These are phyloP conservation scores for Gymnothorax javanicus DNA, from an alignment of 2,797 vertebrate genomes.

Conservation along the genomic window DNA sequence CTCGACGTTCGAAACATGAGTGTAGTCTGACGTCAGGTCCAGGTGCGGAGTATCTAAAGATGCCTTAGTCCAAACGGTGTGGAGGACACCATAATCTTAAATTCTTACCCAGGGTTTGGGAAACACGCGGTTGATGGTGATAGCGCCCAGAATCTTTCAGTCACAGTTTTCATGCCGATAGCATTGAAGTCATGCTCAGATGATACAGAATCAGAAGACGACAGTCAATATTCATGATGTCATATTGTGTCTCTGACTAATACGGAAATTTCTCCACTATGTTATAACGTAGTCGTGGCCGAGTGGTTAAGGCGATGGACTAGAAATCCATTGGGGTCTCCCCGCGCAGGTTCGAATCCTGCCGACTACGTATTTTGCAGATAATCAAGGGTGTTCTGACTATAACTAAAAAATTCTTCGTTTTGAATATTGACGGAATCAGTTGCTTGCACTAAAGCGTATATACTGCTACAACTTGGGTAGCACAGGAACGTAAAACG, in stretches of 20 bases:
- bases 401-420: neutral
- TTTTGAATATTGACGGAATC: neutral
- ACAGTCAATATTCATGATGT: too few species aligned
- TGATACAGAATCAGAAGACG: too few species aligned
- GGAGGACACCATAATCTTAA: too few species aligned
- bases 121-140: too few species aligned
- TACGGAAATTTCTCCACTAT: neutral
- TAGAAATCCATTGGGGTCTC: conserved; percentile 71
- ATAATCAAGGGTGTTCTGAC: neutral
- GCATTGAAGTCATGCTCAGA: too few species aligned
- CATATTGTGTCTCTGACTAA: neutral
- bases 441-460: neutral
- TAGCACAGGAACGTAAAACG: neutral
- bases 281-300: conserved; percentile 58
- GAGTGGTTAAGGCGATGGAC: conserved; percentile 72
- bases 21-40: too few species aligned
- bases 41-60: too few species aligned
- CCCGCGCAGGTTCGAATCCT: conserved; percentile 70
- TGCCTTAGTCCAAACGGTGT: too few species aligned
- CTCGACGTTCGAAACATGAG: too few species aligned
- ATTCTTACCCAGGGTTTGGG: too few species aligned
- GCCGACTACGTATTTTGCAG: conserved; percentile 43
- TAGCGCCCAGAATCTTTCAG: too few species aligned
- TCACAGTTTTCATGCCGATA: too few species aligned
- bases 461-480: neutral